Percentiles rank a stretch among this genome's conserved stretches.
These are phyloP conservation scores for Phalacrocorax pelagicus DNA, from an alignment of 2,113 vertebrate genomes.

Conservation along the genomic window DNA sequence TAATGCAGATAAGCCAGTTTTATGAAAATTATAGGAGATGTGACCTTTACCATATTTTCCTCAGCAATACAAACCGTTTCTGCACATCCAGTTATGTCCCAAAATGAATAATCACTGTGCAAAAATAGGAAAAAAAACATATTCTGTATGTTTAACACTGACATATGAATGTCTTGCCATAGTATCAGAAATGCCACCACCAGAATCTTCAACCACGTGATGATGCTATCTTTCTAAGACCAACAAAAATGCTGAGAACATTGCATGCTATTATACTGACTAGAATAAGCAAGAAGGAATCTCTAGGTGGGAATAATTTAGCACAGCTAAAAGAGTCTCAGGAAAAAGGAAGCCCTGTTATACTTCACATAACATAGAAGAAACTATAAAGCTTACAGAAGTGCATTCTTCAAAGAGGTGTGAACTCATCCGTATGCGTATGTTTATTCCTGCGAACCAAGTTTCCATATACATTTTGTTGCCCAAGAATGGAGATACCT, in stretches of 20 bases:
- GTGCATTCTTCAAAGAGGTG: neutral
- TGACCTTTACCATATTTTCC: neutral
- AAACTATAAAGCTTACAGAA: neutral
- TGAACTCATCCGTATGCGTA: neutral
- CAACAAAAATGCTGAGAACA: neutral
- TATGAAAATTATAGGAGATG: neutral
- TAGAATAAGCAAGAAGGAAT: neutral
- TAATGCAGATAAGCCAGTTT: neutral
- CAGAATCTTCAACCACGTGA: neutral
- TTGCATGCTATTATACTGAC: too few species aligned
- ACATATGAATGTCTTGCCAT: neutral
- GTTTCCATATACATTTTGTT: neutral
- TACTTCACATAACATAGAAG: neutral
- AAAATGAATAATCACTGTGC: neutral
- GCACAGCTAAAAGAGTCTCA: neutral
- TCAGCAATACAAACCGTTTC: neutral
- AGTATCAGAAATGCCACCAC: neutral
- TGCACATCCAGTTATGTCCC: neutral
- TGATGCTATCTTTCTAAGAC: neutral
- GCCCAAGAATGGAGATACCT: neutral
- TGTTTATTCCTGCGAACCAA: neutral
- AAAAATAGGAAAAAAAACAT: neutral
- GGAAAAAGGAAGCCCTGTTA: neutral
- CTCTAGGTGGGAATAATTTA: neutral
- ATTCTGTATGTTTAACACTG: neutral